Conservation (phyloP, 2,113 vertebrate genomes). For the Galemys pyrenaicus region DNA sequence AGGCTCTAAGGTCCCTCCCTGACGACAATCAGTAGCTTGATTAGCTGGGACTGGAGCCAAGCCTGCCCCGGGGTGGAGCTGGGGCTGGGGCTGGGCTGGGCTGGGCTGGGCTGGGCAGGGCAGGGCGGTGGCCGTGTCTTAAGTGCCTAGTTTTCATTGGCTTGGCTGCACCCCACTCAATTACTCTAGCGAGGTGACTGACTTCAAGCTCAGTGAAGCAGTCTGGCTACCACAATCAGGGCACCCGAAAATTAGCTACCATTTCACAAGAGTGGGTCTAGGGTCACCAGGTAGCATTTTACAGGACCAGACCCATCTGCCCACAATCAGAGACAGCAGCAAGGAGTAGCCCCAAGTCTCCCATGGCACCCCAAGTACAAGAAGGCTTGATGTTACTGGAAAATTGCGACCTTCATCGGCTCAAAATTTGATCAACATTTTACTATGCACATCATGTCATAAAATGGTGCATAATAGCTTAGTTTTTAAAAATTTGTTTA, state of each 20-base stretch:
- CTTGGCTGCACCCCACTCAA: conserved; percentile 41
- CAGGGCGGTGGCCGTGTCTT: conserved; percentile 23
- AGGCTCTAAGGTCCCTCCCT: conserved; percentile 14
- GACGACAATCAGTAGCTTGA: conserved; percentile 58
- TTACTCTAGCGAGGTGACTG: conserved; percentile 46
- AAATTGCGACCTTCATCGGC: neutral
- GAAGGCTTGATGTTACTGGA: neutral
- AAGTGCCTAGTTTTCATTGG: conserved; percentile 33
- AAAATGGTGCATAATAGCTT: neutral
- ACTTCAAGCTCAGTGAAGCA: conserved; percentile 34
- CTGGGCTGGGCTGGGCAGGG: neutral
- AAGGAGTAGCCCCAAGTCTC: neutral
- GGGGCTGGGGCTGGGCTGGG: conserved; percentile 25
- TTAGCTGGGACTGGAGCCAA: conserved; percentile 41
- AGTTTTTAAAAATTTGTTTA: neutral
- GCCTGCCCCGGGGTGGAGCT: neutral
- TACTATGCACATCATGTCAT: neutral
- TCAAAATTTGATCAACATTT: neutral
- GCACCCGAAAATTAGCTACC: conserved; percentile 42
- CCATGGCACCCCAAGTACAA: neutral
- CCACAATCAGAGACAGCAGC: neutral
- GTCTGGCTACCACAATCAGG: conserved; percentile 23
- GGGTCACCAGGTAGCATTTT: neutral
- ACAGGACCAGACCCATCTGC: neutral
- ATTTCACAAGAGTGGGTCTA: conserved; percentile 13